Evolutionary conservation across 2,113 vertebrate genomes (phyloP).

Genomic region (Apistogramma diplotaenia): DNA sequence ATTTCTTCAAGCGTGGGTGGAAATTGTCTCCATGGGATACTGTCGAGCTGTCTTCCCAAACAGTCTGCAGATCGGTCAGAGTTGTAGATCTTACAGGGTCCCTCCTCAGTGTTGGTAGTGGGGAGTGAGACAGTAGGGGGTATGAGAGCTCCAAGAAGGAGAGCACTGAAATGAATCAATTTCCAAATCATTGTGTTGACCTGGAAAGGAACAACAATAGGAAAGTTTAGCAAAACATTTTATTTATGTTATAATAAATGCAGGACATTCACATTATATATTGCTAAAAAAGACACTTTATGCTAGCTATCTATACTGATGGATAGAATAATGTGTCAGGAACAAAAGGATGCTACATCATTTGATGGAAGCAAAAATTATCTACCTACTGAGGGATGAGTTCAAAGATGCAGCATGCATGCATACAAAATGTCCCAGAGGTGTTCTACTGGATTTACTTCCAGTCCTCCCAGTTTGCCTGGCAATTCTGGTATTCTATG

Average conservation of each 20-base stretch:
- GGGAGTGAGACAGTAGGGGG: constrained; percentile 8
- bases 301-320: no score
- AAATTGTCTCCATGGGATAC: constrained; percentile 71
- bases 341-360: no score
- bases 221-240: not conserved
- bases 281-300: no score
- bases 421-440: no score
- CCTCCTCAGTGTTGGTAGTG: not conserved
- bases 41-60: constrained; percentile 62
- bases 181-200: constrained; percentile 45
- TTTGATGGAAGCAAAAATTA: no score
- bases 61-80: constrained; percentile 71
- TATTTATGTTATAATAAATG: not conserved
- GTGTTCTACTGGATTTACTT: no score
- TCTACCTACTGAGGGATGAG: no score
- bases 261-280: not conserved
- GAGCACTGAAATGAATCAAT: constrained; percentile 18
- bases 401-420: no score
- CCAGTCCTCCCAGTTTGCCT: no score
- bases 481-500: no score
- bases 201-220: constrained; percentile 35
- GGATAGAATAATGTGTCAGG: no score
- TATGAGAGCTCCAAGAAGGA: constrained; percentile 40
- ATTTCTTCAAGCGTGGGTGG: constrained; percentile 64
- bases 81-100: constrained; percentile 54